phyloP scores from a whole-genome alignment of 2,113 vertebrate genomes.

The Boleophthalmus pectinirostris region DNA sequence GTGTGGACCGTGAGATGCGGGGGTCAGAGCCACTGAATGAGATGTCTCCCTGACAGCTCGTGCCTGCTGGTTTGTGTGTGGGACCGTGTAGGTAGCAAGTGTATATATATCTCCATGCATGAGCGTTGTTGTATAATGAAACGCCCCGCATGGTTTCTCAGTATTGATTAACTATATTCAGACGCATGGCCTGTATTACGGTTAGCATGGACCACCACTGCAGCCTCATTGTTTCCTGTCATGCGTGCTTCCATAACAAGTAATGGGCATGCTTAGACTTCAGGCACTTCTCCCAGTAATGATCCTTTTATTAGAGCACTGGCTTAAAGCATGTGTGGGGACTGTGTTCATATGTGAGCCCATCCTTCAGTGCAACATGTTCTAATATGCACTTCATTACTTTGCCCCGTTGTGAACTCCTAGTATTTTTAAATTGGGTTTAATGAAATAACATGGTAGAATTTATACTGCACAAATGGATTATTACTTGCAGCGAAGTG shows the following conservation, averaged over 20 bases:
- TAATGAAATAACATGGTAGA: not conserved
- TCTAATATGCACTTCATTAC: conserved; percentile 20
- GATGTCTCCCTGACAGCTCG: conserved; percentile 43
- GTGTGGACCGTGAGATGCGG: conserved; percentile 47
- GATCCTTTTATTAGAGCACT: conserved; percentile 52
- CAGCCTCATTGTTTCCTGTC: conserved; percentile 39
- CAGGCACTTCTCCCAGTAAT: conserved; percentile 49
- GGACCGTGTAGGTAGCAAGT: conserved; percentile 12
- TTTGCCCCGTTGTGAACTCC: conserved; percentile 12
- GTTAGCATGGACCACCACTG: conserved; percentile 21
- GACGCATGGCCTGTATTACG: conserved; percentile 34
- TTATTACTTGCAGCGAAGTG: conserved; percentile 1
- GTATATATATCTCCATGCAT: conserved; percentile 9
- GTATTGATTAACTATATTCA: conserved; percentile 54
- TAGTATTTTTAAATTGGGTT: not conserved
- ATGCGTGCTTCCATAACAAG: conserved; percentile 29
- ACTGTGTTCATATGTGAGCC: conserved; percentile 4
- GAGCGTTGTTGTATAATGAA: conserved; percentile 30
- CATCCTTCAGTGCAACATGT: conserved; percentile 5
- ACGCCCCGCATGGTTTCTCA: conserved; percentile 27
- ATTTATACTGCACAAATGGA: conserved; percentile 28
- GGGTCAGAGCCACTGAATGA: conserved; percentile 49
- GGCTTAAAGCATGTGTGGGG: conserved; percentile 12
- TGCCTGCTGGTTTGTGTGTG: conserved; percentile 14
- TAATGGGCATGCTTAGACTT: conserved; percentile 56